Percentiles rank a stretch among this genome's conserved stretches.
Conservation (phyloP, 2,888 invertebrate species). For the Cephus pulcher region DNA sequence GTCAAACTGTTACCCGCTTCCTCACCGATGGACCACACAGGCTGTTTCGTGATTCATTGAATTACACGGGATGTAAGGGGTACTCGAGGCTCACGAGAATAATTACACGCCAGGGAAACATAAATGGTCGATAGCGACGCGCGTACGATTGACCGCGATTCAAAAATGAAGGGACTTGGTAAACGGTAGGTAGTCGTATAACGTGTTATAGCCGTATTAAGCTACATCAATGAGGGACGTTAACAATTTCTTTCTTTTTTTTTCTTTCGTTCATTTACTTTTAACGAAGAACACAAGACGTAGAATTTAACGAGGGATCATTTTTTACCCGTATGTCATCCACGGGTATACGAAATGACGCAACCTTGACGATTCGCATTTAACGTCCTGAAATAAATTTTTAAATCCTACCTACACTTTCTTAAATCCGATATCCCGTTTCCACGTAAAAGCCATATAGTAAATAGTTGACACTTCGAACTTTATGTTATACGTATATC, state of each 20-base stretch:
- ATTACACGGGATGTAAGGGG: neutral
- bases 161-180: neutral
- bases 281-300: neutral
- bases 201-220: neutral
- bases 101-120: neutral
- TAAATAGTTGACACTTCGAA: neutral
- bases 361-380: neutral
- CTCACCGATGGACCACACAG: constrained; percentile 2
- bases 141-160: neutral
- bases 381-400: neutral
- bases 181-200: neutral
- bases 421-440: neutral
- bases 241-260: neutral
- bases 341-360: neutral
- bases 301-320: neutral
- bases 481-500: neutral
- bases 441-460: neutral
- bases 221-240: neutral
- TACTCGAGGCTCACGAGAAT: neutral
- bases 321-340: neutral
- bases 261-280: neutral
- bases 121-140: neutral
- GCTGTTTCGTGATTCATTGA: neutral
- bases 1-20: neutral
- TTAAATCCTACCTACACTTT: neutral